phyloP scores from a whole-genome alignment of 2,113 vertebrate species.

The Eubucco bourcierii region DNA sequence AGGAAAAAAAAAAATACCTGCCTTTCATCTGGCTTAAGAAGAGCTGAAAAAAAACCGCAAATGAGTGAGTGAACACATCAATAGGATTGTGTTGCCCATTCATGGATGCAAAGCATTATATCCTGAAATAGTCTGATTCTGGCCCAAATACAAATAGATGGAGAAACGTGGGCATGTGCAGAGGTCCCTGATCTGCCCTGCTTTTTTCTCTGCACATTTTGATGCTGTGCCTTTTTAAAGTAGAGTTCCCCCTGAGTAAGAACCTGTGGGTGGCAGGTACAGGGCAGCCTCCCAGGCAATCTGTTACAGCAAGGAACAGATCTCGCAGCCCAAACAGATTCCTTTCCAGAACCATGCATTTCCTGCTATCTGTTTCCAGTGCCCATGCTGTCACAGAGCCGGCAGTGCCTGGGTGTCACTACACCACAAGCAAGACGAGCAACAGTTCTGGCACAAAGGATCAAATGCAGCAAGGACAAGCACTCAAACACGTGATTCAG shows the following conservation, averaged over 20 bases:
- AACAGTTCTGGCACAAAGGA: background rate
- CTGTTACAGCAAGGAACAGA: background rate
- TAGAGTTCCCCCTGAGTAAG: background rate
- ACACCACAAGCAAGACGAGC: background rate
- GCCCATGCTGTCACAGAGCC: background rate
- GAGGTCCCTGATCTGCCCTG: background rate
- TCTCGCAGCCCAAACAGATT: background rate
- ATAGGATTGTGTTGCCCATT: background rate
- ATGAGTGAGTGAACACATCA: background rate
- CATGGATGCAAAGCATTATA: background rate
- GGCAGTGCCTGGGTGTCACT: background rate
- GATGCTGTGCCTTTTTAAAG: background rate
- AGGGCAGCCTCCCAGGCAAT: background rate
- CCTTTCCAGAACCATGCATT: background rate
- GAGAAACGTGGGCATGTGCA: background rate
- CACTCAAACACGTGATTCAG: background rate
- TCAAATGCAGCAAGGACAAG: rapidly evolving
- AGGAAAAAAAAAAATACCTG: background rate
- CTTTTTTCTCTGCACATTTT: background rate
- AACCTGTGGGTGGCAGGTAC: background rate
- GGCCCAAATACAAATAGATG: background rate
- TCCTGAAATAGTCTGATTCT: background rate
- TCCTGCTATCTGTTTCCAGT: background rate
- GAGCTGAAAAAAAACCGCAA: background rate
- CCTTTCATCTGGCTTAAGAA: background rate